Evolutionary conservation across 2,113 vertebrate species (phyloP), one percentile per base, ranked within the genome.

Genomic region (Delphinus delphis): DNA sequence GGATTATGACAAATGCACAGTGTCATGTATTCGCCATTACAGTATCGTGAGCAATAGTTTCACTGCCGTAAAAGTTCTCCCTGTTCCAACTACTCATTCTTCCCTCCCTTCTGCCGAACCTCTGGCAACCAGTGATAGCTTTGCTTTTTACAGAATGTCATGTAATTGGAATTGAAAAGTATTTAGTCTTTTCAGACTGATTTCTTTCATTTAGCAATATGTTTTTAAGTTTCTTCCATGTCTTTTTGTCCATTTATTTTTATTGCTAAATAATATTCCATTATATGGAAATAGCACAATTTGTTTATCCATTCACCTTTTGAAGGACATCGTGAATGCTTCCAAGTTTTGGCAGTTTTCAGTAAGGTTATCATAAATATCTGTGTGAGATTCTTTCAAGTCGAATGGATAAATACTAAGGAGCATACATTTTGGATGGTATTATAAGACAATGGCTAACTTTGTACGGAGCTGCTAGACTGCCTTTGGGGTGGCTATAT

Each of bases 351-450:
- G 8, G 10, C 14, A 89, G 26, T 79, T 77, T 41, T 62, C 8
- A 90, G 11, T 79, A 26, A 96, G 71, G 23, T 73, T 21, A 47
- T 33, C 58, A 3, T 62, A 68, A 50, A 92, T 11, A 17, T 25
- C 36, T 84, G n/a, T 33, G 23, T 80, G 15, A 93, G 58, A 28
- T 74, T 95, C 68, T 88, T 89, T 65, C 28, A 70, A 31, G 38
- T 44, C 14, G 26, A 55, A 26, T 87, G 26, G 4, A n/a, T 50
- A 58, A 86, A 50, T 7, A 25, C 18, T 1, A 36, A 41, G 9
- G 7, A 88, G 11, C 23, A 6, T 80, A 44, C 63, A 33, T n/a
- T 38, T 17, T 33, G 1, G 14, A 4, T 87, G 8, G 11, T 53
- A 25, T 84, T 33, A 0, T 76, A 79, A 84, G 9, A 55, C 7